Evolutionary conservation across 1,140 invertebrate genomes (phyloP), one percentile per base, ranked within the genome.

Genomic region (Pachyrhynchus sulphureomaculatus): DNA sequence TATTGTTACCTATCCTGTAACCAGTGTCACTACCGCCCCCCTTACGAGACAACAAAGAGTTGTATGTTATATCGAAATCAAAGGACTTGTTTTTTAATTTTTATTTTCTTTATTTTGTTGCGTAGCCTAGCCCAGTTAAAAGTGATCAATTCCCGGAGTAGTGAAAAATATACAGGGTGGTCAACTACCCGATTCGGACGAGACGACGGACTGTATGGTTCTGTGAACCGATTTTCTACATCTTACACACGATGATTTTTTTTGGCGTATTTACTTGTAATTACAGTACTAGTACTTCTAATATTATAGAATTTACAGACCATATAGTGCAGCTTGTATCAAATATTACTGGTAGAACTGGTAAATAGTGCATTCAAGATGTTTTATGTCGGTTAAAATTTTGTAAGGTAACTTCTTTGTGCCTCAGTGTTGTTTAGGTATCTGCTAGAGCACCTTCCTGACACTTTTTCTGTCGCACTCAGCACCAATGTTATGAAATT

Each of bases 201-300:
- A 72, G 49, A 65, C 64, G 44, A 65, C 64, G 59, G 67, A 66
- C 72, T 68, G 69, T 59, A 55, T 66, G 72, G 72, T 73, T 73
- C 72, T 68, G 68, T 73, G 72, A 74, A 74, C 69, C 72, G 49
- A 37, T 51, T 62, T 61, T 59, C 48, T 47, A 69, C 60, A 65
- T 63, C 64, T 15, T 51, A 8, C 6, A n/a, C 36, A 21, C 18
- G 47, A 26, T 15, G 23, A 51, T 18, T 41, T 42, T 23, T 51
- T 4, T 51, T 4, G 18, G 48, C 20, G 56, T 59, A 33, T 32
- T 49, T 41, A 33, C 20, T 64, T 45, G 34, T 21, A n/a, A n/a
- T n/a, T n/a, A n/a, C n/a, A n/a, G n/a, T n/a, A n/a, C n/a, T n/a
- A n/a, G n/a, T n/a, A n/a, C n/a, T n/a, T n/a, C n/a, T n/a, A n/a